Evolutionary conservation across 2,797 vertebrate genomes (phyloP), one percentile per base, ranked within the genome.

Genomic region (Novumbra hubbsi): DNA sequence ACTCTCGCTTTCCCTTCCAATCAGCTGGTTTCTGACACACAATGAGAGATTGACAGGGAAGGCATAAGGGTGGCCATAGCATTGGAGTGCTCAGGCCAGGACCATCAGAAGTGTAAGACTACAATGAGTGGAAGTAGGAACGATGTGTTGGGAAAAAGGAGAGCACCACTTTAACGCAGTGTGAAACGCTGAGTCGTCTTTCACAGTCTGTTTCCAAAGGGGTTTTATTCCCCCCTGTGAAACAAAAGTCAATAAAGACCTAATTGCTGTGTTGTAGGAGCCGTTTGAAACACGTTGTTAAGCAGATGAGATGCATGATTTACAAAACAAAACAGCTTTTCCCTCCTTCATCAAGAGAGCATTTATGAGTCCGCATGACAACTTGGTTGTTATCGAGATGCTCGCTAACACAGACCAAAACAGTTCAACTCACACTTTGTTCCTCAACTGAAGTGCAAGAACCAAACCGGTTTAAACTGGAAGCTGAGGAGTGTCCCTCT

Each of bases 391-490:
- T 73, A 76, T 60, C 21, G 62, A 7, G 49, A 32, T 30, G 67
- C 55, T 75, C 76, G 70, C 86, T 92, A 84, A 91, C 82, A 90
- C 90, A 90, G 83, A 77, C 83, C 73, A 65, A 65, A 81, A 30
- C 76, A 16, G 48, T 4, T 7, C 68, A 76, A 83, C 76, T 82
- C 78, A 84, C 68, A 80, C 83, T 87, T 74, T 78, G 81, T 92
- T 91, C 88, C 90, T 89, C 87, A 78, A 88, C 74, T n/a, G 72
- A 80, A 78, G 64, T 45, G 45, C 28, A 72, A 9, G 50, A 85
- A 79, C 75, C 75, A 73, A 92, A 92, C 91, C 85, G 72, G 92
- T 92, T 85, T 86, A 75, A 65, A 1, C 91, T 86, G 88, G 92
- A 91, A 78, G 75, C 15, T 41, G 70, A 21, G 71, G 82, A 85